Evolutionary conservation across 2,888 invertebrate species (phyloP).

Genomic region (Tetranychus piercei): DNA sequence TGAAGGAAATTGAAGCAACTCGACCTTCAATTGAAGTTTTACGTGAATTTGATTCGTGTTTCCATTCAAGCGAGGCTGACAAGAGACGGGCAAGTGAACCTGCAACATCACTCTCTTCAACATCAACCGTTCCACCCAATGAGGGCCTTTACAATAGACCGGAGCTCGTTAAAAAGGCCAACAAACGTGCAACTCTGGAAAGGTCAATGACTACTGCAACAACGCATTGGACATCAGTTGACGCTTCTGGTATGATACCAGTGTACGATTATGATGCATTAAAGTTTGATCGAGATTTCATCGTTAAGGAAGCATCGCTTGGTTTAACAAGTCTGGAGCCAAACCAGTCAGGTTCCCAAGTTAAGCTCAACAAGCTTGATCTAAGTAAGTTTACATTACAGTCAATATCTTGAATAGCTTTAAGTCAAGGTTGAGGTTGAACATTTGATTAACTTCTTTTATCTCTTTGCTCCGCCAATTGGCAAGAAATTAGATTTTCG

Average conservation of each 20-base stretch:
- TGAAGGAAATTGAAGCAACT: neutral
- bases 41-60: neutral
- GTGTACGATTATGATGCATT: conserved; percentile 19
- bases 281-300: conserved; percentile 14
- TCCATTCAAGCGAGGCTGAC: neutral
- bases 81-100: neutral
- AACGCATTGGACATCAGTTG: neutral
- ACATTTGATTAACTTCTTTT: no score
- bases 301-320: conserved; percentile 13
- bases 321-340: conserved; percentile 12
- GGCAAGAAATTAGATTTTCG: no score
- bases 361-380: conserved; percentile 14
- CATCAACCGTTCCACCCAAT: neutral
- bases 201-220: neutral
- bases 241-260: neutral
- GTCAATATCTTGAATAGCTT: neutral
- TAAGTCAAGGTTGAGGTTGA: no score
- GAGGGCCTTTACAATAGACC: neutral
- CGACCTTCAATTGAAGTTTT: neutral
- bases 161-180: neutral
- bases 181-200: neutral
- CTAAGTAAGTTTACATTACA: conserved; percentile 13
- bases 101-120: neutral
- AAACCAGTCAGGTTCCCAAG: neutral
- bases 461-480: no score